phyloP scores from a whole-genome alignment of 2,113 vertebrate species.

The Recurvirostra avosetta region DNA sequence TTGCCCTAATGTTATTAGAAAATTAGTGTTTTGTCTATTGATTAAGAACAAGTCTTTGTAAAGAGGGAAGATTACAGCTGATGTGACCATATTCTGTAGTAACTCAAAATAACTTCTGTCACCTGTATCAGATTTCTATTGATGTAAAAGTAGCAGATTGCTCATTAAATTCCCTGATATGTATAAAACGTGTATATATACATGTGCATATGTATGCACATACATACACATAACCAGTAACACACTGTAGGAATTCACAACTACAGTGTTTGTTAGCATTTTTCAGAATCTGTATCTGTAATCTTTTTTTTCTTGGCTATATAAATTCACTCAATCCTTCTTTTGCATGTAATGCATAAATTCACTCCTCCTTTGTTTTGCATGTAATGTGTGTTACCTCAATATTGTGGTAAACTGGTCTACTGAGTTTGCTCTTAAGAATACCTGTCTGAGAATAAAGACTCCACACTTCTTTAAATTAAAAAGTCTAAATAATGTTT shows the following conservation, averaged over 20 bases:
- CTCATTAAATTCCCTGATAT: not conserved
- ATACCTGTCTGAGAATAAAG: not conserved
- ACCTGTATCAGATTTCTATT: not conserved
- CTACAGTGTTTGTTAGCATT: not conserved
- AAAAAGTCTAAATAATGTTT: not conserved
- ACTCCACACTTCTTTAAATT: not conserved
- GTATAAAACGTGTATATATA: accelerated
- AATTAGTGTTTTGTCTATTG: not conserved
- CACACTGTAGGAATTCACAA: not conserved
- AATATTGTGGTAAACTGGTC: not conserved
- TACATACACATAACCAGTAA: not conserved
- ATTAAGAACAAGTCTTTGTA: not conserved
- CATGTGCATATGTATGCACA: not conserved
- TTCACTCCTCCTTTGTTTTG: not conserved
- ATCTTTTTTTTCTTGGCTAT: not conserved
- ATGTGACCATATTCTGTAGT: not conserved
- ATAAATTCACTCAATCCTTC: not conserved
- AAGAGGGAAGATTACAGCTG: not conserved
- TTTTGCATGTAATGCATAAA: not conserved
- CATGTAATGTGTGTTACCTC: not conserved
- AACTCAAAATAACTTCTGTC: not conserved
- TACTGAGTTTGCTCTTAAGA: not conserved
- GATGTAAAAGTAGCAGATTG: not conserved
- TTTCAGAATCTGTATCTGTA: accelerated
- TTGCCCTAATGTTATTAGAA: not conserved